Evolutionary conservation across 2,888 invertebrate species (phyloP).

Genomic region (Caenorhabditis sp.): DNA sequence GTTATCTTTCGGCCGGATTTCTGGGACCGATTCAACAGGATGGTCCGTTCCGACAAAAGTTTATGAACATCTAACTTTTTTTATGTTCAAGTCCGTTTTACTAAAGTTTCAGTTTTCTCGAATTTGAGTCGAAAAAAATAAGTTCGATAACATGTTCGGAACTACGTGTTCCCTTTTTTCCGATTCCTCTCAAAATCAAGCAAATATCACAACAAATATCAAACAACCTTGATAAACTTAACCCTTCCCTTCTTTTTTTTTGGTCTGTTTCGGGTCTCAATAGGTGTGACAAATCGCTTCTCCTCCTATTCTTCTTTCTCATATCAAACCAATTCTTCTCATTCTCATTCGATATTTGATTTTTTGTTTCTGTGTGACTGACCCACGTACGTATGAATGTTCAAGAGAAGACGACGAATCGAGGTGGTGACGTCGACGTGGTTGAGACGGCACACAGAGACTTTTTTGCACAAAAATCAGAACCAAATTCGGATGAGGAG

Average conservation of each 20-base stretch:
- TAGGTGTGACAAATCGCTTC: constrained; percentile 33
- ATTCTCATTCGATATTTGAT: constrained; percentile 5
- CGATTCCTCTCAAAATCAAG: background rate
- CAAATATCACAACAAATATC: background rate
- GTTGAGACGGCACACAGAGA: background rate
- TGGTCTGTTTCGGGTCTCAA: constrained; percentile 19
- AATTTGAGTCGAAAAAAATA: no score
- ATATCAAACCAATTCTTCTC: background rate
- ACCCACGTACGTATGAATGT: constrained; percentile 26
- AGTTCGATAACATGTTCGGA: no score
- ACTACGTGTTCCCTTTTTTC: no score
- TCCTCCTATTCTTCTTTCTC: background rate
- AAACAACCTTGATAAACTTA: background rate
- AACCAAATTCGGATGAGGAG: constrained; percentile 30
- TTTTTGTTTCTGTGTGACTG: background rate
- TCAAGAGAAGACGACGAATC: constrained; percentile 7
- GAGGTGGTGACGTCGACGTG: background rate
- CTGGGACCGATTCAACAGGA: no score
- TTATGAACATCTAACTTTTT: no score
- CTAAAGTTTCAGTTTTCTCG: no score
- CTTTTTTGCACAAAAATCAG: background rate
- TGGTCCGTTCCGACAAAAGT: no score
- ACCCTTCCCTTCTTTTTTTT: background rate
- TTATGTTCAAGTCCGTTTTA: no score
- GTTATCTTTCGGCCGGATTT: no score